Base-by-base conservation (phyloP, 2,888 invertebrate genomes). In the Spilarctia lutea region DNA sequence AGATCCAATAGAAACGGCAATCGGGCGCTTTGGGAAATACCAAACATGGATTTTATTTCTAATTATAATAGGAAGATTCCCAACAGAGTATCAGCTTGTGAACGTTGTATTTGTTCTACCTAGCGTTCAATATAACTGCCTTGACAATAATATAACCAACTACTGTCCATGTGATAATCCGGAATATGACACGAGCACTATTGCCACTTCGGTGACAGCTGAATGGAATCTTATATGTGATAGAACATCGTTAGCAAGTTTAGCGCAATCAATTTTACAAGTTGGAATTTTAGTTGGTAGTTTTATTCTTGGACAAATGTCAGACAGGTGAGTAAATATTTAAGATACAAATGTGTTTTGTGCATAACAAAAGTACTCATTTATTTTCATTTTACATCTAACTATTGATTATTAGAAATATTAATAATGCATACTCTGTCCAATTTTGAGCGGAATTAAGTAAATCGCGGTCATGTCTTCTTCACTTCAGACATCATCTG, bases 211-310 rank as follows among this genome's bases (percentile, higher is more conserved):
- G 2, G 96, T 97, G 16, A 95, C 96, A 0, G 96, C 95, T 18
- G 95, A 97, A 92, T 97, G 96, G 96, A 85, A 96, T 84, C 92
- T 97, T 56, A 96, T 97, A 75, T 97, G 97, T 82, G 96, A 96
- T 45, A 93, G 92, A 77, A 91, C 92, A 73, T 94, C 94, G 79
- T 85, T 97, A 65, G 95, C 96, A 1, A 97, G 96, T 86, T 87
- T 96, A 30, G 94, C 95, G 20, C 96, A 97, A 84, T 95, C 96
- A 0, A 94, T 96, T 81, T 89, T 96, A 83, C 96, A 96, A 92
- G 90, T 96, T 73, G 97, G 96, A 65, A 94, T 97, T 72, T 89
- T 97, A 65, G 86, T 92, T 11, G 97, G 97, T 27, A 96, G 96
- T 81, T 87, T 96, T 79, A 80, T 96, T 27, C 96, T 96, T 86